A percentile compares a stretch with the other conserved stretches of the same genome.
phyloP scores from a whole-genome alignment of 2,113 vertebrate genomes.

The Anolis carolinensis region DNA sequence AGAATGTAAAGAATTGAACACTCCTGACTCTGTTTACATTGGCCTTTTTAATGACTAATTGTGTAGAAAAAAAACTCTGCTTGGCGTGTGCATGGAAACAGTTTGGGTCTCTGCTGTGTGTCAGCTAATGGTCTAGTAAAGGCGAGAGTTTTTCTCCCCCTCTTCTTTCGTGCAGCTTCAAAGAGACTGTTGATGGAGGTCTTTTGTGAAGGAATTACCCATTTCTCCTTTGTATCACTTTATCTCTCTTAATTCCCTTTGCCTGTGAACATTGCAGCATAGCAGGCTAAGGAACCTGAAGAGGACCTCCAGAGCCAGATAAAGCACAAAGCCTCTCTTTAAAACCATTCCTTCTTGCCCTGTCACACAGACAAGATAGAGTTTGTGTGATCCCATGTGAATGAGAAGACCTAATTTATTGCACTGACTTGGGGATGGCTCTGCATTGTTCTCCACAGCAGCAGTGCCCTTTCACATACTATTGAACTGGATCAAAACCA shows the following conservation, averaged over 20 bases:
- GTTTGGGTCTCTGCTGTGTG: slow-evolving; percentile 74
- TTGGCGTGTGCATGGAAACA: slow-evolving; percentile 70
- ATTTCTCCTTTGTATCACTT: slow-evolving; percentile 66
- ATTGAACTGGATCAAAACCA: neutral
- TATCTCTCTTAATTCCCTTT: slow-evolving; percentile 58
- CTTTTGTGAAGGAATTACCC: slow-evolving; percentile 75
- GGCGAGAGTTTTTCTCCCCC: neutral
- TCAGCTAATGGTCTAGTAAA: slow-evolving; percentile 72
- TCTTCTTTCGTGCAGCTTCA: slow-evolving; percentile 69
- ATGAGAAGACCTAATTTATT: slow-evolving; percentile 38
- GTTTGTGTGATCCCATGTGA: slow-evolving; percentile 37
- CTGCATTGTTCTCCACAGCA: neutral
- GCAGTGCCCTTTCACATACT: neutral
- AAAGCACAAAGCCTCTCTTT: slow-evolving; percentile 53
- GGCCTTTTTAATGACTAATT: slow-evolving; percentile 76
- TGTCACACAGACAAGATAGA: slow-evolving; percentile 38
- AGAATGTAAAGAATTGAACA: slow-evolving; percentile 75
- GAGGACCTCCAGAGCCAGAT: slow-evolving; percentile 61
- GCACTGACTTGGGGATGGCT: slow-evolving; percentile 28
- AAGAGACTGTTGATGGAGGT: slow-evolving; percentile 66
- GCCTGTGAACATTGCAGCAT: slow-evolving; percentile 47
- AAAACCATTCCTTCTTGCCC: slow-evolving; percentile 43
- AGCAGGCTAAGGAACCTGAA: slow-evolving; percentile 66
- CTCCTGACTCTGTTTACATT: slow-evolving; percentile 75
- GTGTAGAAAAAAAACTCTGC: slow-evolving; percentile 74